Evolutionary conservation across 2,797 vertebrate genomes (phyloP).

Genomic region (Ibycter americanus): DNA sequence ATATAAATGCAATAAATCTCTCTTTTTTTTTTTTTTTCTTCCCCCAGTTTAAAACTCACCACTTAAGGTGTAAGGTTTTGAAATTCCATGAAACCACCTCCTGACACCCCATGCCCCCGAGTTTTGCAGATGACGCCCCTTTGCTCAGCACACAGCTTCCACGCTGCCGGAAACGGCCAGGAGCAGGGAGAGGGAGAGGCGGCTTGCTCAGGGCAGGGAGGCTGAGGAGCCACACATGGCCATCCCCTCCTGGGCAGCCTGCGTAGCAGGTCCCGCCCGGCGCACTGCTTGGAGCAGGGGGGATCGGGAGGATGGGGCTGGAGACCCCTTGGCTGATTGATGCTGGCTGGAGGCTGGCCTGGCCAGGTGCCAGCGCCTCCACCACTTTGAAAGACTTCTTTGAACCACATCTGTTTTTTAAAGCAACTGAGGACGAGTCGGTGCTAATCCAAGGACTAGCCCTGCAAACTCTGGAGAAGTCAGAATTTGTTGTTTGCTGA

Average conservation of each 20-base stretch:
- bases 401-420: constrained; percentile 59
- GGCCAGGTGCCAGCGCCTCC: neutral
- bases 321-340: neutral
- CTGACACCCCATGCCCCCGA: accelerated
- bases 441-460: neutral
- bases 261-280: neutral
- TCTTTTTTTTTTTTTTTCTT: accelerated
- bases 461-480: neutral
- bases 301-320: neutral
- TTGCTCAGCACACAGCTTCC: neutral
- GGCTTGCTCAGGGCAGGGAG: accelerated
- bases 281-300: neutral
- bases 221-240: accelerated
- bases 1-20: constrained; percentile 12
- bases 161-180: accelerated
- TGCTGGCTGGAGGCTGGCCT: neutral
- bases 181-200: neutral
- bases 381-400: constrained; percentile 4
- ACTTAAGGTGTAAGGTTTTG: neutral
- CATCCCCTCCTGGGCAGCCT: accelerated
- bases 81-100: neutral
- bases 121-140: neutral
- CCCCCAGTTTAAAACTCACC: neutral
- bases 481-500: neutral
- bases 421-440: neutral